A percentile compares a stretch with the other conserved stretches of the same genome.
Evolutionary conservation across 2,888 invertebrate genomes (phyloP).

Genomic region (Prenolepis imparis): DNA sequence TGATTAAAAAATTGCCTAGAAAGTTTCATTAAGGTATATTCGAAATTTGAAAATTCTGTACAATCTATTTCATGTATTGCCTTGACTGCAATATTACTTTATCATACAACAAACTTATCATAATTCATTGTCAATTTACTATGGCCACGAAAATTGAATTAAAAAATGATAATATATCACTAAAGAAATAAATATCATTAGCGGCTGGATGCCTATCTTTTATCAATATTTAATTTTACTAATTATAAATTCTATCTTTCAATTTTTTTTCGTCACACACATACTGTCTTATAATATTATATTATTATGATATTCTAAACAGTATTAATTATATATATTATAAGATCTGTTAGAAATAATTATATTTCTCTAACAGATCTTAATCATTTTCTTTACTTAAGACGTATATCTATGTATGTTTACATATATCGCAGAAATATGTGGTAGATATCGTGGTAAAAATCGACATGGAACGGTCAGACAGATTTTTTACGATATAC

Average conservation of each 20-base stretch:
- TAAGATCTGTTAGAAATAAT: too few species aligned
- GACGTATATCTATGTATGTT: neutral
- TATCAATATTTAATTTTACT: neutral
- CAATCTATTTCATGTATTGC: neutral
- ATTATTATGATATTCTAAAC: neutral
- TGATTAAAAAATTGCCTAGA: neutral
- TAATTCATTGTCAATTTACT: neutral
- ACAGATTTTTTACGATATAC: neutral
- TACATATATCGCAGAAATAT: neutral
- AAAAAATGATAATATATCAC: neutral
- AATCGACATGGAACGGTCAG: conserved; percentile 3
- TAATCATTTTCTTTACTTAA: neutral
- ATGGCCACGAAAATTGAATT: conserved; percentile 9
- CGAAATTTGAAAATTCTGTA: neutral
- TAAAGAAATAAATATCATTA: neutral
- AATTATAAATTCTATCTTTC: neutral
- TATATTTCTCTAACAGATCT: neutral
- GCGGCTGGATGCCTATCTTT: neutral
- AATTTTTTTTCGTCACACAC: neutral
- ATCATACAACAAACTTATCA: neutral
- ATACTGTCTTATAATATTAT: neutral
- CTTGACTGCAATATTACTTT: neutral
- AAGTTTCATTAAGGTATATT: conserved; percentile 7
- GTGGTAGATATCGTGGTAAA: neutral
- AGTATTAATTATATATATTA: too few species aligned